Base-by-base conservation (phyloP, 2,113 vertebrate genomes). In the Fregata magnificens region DNA sequence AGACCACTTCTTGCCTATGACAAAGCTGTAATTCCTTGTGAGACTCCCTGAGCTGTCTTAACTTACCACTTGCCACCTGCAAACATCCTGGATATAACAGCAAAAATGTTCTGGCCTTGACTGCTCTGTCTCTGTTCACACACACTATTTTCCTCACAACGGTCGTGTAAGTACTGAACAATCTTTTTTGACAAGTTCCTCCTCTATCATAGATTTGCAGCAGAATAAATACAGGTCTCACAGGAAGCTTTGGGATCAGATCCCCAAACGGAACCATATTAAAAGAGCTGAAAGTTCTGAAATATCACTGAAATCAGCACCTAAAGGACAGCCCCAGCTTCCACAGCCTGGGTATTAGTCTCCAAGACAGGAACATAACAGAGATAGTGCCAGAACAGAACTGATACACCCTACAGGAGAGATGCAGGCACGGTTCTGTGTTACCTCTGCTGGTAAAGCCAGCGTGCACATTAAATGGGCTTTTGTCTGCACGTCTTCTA, bases 331-430 rank as follows among this genome's bases (percentile, higher is more conserved):
- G 63, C 18, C 22, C 28, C 50, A 49, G 32, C 29, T 85, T 78
- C 47, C 59, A 62, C 56, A 85, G 61, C 7, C 61, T 67, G 29
- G 16, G 14, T 62, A 56, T 70, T 42, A 59, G 29, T 66, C 42
- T 90, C 61, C 50, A 73, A 78, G 61, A 58, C 19, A 87, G 32
- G 17, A 91, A 93, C 97, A 70, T 97, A 98, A 98, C 94, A 62
- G 80, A 95, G 88, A 96, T 94, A 16, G 70, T 88, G 95, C 90
- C 95, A 70, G 36, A 71, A 61, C 94, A 97, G 91, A 98, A 97
- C 85, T 4, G 40, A 63, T 97, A 98, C 70, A 98, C 86, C 71
- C 98, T 90, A 67, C 90, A 94, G 94, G 96, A 82, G 95, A 95
- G 95, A 85, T 13, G 24, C 8, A 67, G 40, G 16, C 73, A 83